Percentiles rank a stretch among this genome's conserved stretches.
These are phyloP conservation scores for Drosophila vallismaia DNA, from an alignment of 2,888 invertebrate genomes.

Conservation along the genomic window DNA sequence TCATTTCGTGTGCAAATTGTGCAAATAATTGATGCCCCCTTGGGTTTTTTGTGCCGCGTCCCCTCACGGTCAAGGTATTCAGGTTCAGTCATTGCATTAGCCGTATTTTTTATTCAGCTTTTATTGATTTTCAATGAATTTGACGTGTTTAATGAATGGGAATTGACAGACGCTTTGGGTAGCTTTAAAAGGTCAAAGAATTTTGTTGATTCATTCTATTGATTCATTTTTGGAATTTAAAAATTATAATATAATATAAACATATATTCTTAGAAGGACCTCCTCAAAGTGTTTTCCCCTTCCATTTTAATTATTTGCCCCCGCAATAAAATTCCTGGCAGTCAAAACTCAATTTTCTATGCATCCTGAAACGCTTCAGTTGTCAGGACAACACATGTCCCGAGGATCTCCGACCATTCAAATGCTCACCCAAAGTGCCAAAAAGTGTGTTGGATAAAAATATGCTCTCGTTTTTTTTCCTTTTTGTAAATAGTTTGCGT, in stretches of 20 bases:
- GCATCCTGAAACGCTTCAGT: slow-evolving; percentile 64
- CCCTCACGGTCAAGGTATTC: slow-evolving; percentile 48
- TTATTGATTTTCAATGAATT: slow-evolving; percentile 33
- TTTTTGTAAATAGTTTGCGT: slow-evolving; percentile 19
- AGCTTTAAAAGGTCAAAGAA: slow-evolving; percentile 2
- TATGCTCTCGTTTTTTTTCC: slow-evolving; percentile 37
- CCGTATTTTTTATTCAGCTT: slow-evolving; percentile 22
- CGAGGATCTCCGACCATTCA: slow-evolving; percentile 38
- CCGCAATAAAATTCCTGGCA: slow-evolving; percentile 2
- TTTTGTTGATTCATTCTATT: slow-evolving; percentile 3
- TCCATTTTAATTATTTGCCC: slow-evolving; percentile 6
- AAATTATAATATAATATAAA: not conserved
- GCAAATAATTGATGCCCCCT: slow-evolving; percentile 27
- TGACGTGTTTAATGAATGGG: slow-evolving; percentile 7
- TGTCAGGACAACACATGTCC: slow-evolving; percentile 30
- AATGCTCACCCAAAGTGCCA: slow-evolving; percentile 64
- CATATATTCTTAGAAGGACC: not conserved
- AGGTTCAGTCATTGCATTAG: slow-evolving; percentile 46
- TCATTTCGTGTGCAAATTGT: slow-evolving; percentile 68
- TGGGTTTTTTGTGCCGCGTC: not conserved
- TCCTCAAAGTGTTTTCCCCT: not conserved
- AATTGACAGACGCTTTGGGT: slow-evolving; percentile 22
- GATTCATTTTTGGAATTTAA: not conserved
- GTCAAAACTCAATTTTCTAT: slow-evolving; percentile 54
- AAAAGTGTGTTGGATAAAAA: slow-evolving; percentile 51